Evolutionary conservation across 2,888 invertebrate genomes (phyloP), one percentile per base, ranked within the genome.

Genomic region (Liodrosophila aerea): DNA sequence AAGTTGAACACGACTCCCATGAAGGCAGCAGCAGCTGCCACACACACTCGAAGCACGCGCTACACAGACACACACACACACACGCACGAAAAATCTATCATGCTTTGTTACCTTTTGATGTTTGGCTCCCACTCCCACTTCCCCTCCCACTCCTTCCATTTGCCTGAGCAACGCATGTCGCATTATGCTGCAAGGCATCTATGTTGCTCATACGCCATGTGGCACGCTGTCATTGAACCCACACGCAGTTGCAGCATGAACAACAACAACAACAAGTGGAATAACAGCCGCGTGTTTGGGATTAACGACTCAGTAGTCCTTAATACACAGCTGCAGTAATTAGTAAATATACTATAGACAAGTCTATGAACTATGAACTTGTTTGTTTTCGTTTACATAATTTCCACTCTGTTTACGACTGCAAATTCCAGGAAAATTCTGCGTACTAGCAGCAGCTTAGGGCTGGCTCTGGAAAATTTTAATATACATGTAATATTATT

Each of bases 191-290:
- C 39, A 15, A 43, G 36, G 27, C 41, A 49, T n/a, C n/a, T 52
- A 52, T 22, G 61, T 63, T 78, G 50, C 58, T 45, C 50, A 74
- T 77, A 69, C 62, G 57, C 58, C 41, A 31, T 43, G 40, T 52
- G 43, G 15, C 22, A 22, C 49, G 11, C 9, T 40, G 78, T 43
- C 82, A 63, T 52, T 70, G 75, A 77, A 74, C 83, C 57, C 18
- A 9, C 29, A 5, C 53, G n/a, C 39, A 29, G n/a, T 51, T 61
- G 53, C 59, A 40, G 34, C 68, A 60, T 9, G 7, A 22, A 12
- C n/a, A 51, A 49, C 44, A 60, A 53, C 46, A 52, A 49, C 34
- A 22, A 31, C 44, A 30, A 47, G 18, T 22, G 2, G 22, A 22
- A 22, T 22, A 22, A 22, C 3, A n/a, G 9, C 45, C 49, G 57